Percentiles rank a stretch among this genome's conserved stretches.
phyloP scores from a whole-genome alignment of 2,797 vertebrate genomes.

The Coranthus polyacanthus region DNA sequence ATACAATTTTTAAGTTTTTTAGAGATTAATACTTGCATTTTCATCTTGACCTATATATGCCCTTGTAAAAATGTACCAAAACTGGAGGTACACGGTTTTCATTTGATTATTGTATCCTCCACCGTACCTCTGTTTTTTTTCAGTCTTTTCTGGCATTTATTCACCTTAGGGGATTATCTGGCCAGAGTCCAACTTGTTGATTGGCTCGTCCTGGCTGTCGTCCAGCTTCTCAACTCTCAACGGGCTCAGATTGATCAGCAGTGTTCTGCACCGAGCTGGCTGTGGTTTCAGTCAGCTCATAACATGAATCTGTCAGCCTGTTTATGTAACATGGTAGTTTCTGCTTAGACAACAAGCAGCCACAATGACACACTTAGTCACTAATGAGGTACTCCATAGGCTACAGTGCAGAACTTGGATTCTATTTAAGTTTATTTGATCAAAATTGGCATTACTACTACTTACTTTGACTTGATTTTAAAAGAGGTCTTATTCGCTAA shows the following conservation, averaged over 20 bases:
- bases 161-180: slow-evolving; percentile 59
- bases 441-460: neutral
- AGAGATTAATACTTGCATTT: too few relatives aligned
- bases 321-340: slow-evolving; percentile 52
- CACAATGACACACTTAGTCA: slow-evolving; percentile 20
- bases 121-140: slow-evolving; percentile 24
- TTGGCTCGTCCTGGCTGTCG: slow-evolving; percentile 57
- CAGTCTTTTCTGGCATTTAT: slow-evolving; percentile 60
- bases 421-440: slow-evolving; percentile 1
- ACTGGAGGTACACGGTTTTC: slow-evolving; percentile 10
- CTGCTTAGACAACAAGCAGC: slow-evolving; percentile 33
- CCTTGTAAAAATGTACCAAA: neutral
- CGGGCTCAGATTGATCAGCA: slow-evolving; percentile 18
- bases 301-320: slow-evolving; percentile 56
- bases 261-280: slow-evolving; percentile 35
- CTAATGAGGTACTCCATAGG: slow-evolving; percentile 19
- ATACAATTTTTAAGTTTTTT: too few relatives aligned
- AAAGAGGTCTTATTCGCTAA: too few relatives aligned
- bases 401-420: neutral
- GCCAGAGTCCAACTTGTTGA: slow-evolving; percentile 64
- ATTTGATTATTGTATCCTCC: slow-evolving; percentile 21
- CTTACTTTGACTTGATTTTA: too few relatives aligned
- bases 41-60: neutral
- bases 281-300: slow-evolving; percentile 56
- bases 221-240: slow-evolving; percentile 51